Percentiles rank a stretch among this genome's conserved stretches.
Conservation (phyloP, 2,888 invertebrate genomes). For the Drosophila mimica region DNA sequence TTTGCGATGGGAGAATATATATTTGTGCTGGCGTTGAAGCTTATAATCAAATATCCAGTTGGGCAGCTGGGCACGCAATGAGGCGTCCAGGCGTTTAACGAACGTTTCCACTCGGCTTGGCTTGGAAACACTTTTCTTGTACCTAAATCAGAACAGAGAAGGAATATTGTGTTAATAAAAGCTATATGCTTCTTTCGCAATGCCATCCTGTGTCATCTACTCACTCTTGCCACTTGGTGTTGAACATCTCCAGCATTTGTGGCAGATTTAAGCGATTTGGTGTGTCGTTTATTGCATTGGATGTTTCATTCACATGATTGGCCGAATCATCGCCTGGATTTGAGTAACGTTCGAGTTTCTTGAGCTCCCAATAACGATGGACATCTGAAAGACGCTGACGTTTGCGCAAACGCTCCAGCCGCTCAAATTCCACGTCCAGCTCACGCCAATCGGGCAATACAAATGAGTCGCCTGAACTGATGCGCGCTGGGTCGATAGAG, state of each 20-base stretch:
- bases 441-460: conserved; percentile 43
- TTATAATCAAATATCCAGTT: conserved; percentile 77
- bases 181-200: background rate
- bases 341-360: conserved; percentile 26
- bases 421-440: conserved; percentile 42
- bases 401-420: conserved; percentile 50
- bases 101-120: conserved; percentile 28
- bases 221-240: conserved; percentile 29
- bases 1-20: conserved; percentile 52
- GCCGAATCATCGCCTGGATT: conserved; percentile 7
- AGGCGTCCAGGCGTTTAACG: conserved; percentile 37
- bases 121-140: background rate
- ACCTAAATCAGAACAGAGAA: conserved; percentile 1
- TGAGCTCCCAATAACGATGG: conserved; percentile 57
- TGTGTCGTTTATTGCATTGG: background rate
- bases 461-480: conserved; percentile 48
- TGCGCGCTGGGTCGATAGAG: conserved; percentile 42
- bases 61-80: conserved; percentile 38
- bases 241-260: conserved; percentile 32
- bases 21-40: conserved; percentile 44
- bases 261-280: background rate
- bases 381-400: conserved; percentile 59
- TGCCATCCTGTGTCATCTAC: background rate
- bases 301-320: background rate
- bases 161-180: background rate